Evolutionary conservation across 2,113 vertebrate genomes (phyloP), one percentile per base, ranked within the genome.

Genomic region (Pygoscelis adeliae): DNA sequence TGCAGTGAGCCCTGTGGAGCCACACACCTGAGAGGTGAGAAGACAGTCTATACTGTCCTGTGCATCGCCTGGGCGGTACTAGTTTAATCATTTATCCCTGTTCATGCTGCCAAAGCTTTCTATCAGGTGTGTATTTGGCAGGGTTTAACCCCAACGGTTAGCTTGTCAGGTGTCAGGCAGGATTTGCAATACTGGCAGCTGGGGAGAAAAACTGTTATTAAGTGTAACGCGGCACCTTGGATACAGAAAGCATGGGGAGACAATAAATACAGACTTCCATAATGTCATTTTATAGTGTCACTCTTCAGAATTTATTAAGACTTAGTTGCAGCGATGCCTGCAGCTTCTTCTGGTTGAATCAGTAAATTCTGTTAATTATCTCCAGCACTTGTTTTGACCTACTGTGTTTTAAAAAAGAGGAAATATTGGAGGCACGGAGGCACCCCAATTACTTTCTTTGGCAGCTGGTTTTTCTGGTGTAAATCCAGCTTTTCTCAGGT

Each of bases 151-250:
- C 82, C 23, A 6, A 7, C 83, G 11, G 4, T 53, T 26, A 15
- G 36, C 62, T 79, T 90, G 73, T 89, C 92, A 89, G 76, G 49
- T 82, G 59, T 52, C 87, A 65, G 50, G 44, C 50, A 55, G 78
- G 36, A 61, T 97, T 96, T 89, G 59, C 83, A 84, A 2, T 44
- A 11, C 83, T 67, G 69, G 94, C 95, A 97, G 77, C 78, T 66
- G 52, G 78, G 70, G 73, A 79, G 70, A 52, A 91, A 79, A 93
- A 55, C 89, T 89, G 87, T 95, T 91, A 85, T 91, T 91, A 96
- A 93, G 67, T 55, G 87, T 96, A 89, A 93, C 0, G 23, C 1
- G 12, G 84, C 62, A 70, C 94, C 89, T 38, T 80, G 95, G 85
- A 76, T 87, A 62, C 12, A 3, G 73, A 72, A 77, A 73, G 70